These are phyloP conservation scores for Cryptus viduatorius DNA, from an alignment of 2,888 invertebrate species.

Conservation along the genomic window DNA sequence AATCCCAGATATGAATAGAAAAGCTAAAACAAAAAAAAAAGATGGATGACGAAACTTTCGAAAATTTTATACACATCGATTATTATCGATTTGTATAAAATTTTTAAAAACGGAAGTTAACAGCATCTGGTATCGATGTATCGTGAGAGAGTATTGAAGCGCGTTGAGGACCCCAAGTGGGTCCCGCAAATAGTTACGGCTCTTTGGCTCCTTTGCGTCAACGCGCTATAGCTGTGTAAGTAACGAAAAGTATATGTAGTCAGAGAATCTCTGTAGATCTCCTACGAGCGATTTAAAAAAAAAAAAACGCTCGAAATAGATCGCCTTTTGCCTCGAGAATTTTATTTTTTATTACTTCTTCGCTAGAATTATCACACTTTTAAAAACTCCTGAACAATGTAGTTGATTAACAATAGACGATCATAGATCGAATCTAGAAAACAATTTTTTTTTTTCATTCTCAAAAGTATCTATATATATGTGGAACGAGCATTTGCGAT, in stretches of 20 bases:
- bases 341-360: conserved; percentile 35
- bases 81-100: conserved; percentile 74
- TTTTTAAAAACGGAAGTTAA: conserved; percentile 69
- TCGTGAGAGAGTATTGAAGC: conserved; percentile 63
- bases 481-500: conserved; percentile 60
- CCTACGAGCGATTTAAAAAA: conserved; percentile 34
- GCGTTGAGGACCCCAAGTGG: conserved; percentile 46
- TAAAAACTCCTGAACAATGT: conserved; percentile 32
- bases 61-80: conserved; percentile 50
- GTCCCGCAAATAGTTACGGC: conserved; percentile 67
- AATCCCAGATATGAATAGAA: conserved; percentile 51
- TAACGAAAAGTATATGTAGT: conserved; percentile 67
- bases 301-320: conserved; percentile 72
- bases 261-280: conserved; percentile 61
- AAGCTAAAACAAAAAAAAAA: conserved; percentile 38
- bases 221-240: conserved; percentile 72
- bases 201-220: conserved; percentile 73
- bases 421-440: conserved; percentile 74
- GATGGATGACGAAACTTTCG: conserved; percentile 52
- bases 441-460: conserved; percentile 57
- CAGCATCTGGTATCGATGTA: conserved; percentile 71
- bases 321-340: conserved; percentile 81
- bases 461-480: conserved; percentile 38
- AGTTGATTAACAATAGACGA: conserved; percentile 67
- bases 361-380: conserved; percentile 42